Evolutionary conservation across 2,888 invertebrate species (phyloP), one percentile per base, ranked within the genome.

Genomic region (Scaptodrosophila latifasciaeformis): DNA sequence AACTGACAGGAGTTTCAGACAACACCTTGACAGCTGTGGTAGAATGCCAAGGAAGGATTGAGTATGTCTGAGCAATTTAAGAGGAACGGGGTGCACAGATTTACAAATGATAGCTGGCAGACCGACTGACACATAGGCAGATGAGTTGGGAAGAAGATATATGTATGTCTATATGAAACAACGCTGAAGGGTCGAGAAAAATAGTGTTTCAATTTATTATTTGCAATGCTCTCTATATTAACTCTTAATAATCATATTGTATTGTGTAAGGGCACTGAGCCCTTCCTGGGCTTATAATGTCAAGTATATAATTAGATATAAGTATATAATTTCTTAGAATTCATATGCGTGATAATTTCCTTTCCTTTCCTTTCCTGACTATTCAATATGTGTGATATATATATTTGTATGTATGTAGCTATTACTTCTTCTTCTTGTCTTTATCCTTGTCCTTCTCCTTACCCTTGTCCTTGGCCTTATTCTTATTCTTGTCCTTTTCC

Each of bases 361-460:
- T 37, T 50, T 27, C 12, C 6, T 9, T 40, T 46, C 71, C 65
- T n/a, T n/a, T n/a, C n/a, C n/a, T n/a, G n/a, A n/a, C n/a, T n/a
- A n/a, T n/a, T n/a, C n/a, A n/a, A n/a, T n/a, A n/a, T n/a, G n/a
- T n/a, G n/a, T n/a, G n/a, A n/a, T n/a, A n/a, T n/a, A n/a, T n/a
- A n/a, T n/a, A n/a, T n/a, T n/a, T n/a, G n/a, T n/a, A n/a, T n/a
- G n/a, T n/a, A n/a, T n/a, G n/a, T n/a, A 30, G 12, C 30, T 37
- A 9, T 54, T 60, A 1, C 1, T 53, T 35, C 2, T 55, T 37
- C 21, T 72, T 58, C 40, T 64, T 61, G 19, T 17, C 15, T 6
- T 39, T 27, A 17, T 49, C 49, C 30, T 67, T 58, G 7, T 60
- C 43, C 17, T 61, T 45, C 4, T 62, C 58, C 15, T 29, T 24